Evolutionary conservation across 2,113 vertebrate species (phyloP).

Genomic region (Noturus placidus): DNA sequence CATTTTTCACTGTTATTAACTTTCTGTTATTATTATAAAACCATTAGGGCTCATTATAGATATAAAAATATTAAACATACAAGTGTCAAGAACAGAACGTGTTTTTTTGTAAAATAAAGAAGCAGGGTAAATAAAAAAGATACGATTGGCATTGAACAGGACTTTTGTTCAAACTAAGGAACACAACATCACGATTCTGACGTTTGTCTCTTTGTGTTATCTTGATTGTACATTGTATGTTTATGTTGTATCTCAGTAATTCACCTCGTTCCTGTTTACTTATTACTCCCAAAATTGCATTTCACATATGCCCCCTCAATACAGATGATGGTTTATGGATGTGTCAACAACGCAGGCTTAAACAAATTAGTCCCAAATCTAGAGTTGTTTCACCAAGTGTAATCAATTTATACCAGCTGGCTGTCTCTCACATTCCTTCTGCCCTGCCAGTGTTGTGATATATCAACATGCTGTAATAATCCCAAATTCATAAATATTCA

Average conservation of each 20-base stretch:
- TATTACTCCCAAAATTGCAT: background rate
- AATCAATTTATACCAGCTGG: background rate
- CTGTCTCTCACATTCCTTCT: background rate
- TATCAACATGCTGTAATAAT: background rate
- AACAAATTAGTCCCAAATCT: background rate
- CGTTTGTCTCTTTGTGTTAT: background rate
- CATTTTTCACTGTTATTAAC: constrained; percentile 80
- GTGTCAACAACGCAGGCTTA: background rate
- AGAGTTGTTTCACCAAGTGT: too few relatives aligned
- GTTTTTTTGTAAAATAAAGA: background rate
- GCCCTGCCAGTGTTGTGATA: background rate
- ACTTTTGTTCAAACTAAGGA: background rate
- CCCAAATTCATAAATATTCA: background rate
- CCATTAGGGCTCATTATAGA: constrained; percentile 58
- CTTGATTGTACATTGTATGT: background rate
- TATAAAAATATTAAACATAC: background rate
- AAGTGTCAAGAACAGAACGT: background rate
- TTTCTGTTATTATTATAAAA: background rate
- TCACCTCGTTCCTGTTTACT: background rate
- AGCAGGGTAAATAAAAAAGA: background rate
- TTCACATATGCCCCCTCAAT: background rate
- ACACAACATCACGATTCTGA: background rate
- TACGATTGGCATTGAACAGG: background rate
- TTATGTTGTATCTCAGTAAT: background rate
- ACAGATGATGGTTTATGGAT: background rate